Base-by-base conservation (phyloP, 2,888 invertebrate genomes). In the Cheilosia soror region DNA sequence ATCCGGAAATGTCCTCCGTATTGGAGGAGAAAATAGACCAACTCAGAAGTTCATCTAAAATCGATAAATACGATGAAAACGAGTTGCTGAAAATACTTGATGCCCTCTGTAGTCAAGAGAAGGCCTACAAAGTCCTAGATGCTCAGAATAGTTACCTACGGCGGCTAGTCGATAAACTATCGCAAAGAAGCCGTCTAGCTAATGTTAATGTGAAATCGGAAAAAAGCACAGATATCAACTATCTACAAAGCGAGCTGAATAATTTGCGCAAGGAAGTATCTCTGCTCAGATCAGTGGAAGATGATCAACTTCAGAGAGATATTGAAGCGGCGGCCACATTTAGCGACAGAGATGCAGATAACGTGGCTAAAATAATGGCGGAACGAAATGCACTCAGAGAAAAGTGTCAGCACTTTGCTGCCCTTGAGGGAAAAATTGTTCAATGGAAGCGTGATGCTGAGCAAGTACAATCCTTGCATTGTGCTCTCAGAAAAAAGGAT, bases 141-240 rank as follows among this genome's bases (percentile, higher is more conserved):
- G 89, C 90, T 7, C 90, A 91, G 79, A 91, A 90, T 87, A 87
- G 77, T 0, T 89, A 89, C 42, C 82, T 91, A 0, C 89, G 89
- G 69, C 87, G 89, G 7, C 77, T 91, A 9, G 87, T 91, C 37
- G 91, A 91, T 13, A 91, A 91, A 53, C 87, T 90, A 15, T 87
- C 89, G 0, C 76, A 66, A 3, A 89, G 89, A 5, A 78, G 87
- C 5, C 79, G 69, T 2, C 40, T 89, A 72, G 88, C 88, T 2
- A 78, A 44, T 37, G 87, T 90, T 11, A 51, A 55, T 15, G 44
- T 88, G 2, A 89, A 89, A 7, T 89, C 89, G 0, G 91, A 91
- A 55, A 87, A 49, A 40, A 89, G 87, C 49, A 88, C 40, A 2
- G 90, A 91, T 78, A 57, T 91, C 4, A 51, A 42, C 3, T 91